Conservation (phyloP, 2,113 vertebrate genomes). For the Tachysurus vachellii region DNA sequence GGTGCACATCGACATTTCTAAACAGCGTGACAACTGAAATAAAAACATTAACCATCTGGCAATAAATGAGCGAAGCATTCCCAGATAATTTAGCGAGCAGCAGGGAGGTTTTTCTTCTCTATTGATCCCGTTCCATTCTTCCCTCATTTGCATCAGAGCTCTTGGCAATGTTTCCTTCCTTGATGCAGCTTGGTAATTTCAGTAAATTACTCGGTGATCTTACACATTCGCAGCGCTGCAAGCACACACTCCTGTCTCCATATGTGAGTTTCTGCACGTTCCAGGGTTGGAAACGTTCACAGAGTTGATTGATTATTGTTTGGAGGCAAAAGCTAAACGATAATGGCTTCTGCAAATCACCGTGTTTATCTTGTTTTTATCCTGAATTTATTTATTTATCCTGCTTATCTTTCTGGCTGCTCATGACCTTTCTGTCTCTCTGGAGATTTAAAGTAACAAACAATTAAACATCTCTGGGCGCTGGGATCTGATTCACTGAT, state of each 20-base stretch:
- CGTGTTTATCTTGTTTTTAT: conserved; percentile 22
- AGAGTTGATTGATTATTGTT: conserved; percentile 27
- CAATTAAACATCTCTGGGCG: not conserved
- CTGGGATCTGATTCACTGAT: no score
- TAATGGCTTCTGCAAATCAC: conserved; percentile 21
- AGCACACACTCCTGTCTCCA: not conserved
- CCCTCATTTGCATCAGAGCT: conserved; percentile 48
- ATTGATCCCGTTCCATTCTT: conserved; percentile 41
- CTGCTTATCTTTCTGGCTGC: not conserved
- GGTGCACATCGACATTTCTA: conserved; percentile 43
- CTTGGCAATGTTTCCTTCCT: conserved; percentile 43
- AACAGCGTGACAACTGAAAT: conserved; percentile 46
- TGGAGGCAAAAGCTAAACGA: conserved; percentile 16
- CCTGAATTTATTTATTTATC: conserved; percentile 39
- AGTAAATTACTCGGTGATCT: not conserved
- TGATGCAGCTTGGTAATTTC: conserved; percentile 32
- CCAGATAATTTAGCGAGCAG: conserved; percentile 50
- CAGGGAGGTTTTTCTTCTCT: conserved; percentile 48
- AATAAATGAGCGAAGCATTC: conserved; percentile 44
- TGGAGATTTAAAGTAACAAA: not conserved
- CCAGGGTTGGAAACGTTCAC: conserved; percentile 20
- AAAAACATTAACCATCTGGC: conserved; percentile 55
- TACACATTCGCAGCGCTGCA: not conserved
- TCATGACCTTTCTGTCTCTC: not conserved
- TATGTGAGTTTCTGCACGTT: conserved; percentile 14